A percentile compares a stretch with the other conserved stretches of the same genome.
Evolutionary conservation across 2,888 invertebrate species (phyloP).

Genomic region (Heliothis peltigera): DNA sequence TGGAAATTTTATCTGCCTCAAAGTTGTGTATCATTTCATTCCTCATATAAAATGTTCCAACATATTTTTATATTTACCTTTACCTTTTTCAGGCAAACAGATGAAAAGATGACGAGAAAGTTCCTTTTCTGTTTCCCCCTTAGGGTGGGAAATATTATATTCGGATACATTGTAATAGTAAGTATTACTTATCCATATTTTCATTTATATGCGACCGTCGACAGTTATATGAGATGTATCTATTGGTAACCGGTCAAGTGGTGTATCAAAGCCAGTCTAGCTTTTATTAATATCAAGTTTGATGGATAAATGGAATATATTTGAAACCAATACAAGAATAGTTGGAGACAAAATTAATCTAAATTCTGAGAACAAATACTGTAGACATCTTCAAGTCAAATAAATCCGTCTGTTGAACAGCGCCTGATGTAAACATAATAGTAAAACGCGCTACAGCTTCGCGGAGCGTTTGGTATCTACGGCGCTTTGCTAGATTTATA

Average conservation of each 20-base stretch:
- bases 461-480: constrained; percentile 9
- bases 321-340: no score
- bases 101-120: constrained; percentile 86
- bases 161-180: constrained; percentile 85
- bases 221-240: constrained; percentile 9
- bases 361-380: no score
- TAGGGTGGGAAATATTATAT: constrained; percentile 83
- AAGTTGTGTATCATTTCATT: neutral
- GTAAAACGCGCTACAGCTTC: constrained; percentile 15
- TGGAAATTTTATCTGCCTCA: neutral
- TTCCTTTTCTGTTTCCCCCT: constrained; percentile 87
- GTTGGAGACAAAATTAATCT: no score
- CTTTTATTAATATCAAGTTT: no score
- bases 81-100: constrained; percentile 74
- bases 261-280: neutral
- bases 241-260: neutral
- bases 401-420: neutral
- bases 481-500: constrained; percentile 50
- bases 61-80: constrained; percentile 15
- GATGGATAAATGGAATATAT: no score
- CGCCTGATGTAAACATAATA: neutral
- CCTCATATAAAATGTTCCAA: neutral
- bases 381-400: neutral
- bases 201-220: constrained; percentile 26
- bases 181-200: constrained; percentile 66